Conservation (phyloP, 1,140 invertebrate genomes). For the Homarus americanus region DNA sequence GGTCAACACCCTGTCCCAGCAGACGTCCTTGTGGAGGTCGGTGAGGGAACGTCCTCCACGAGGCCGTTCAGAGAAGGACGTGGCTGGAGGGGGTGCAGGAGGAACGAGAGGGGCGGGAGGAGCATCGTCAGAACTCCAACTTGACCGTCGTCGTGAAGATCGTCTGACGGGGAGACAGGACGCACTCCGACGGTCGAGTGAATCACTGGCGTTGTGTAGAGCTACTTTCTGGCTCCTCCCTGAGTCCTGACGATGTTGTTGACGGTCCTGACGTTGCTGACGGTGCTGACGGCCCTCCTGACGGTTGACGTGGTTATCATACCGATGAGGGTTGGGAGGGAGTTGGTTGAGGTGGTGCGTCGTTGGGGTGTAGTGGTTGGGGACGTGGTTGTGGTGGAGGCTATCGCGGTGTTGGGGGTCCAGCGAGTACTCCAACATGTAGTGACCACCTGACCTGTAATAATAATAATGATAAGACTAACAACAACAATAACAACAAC, state of each 20-base stretch:
- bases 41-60: not conserved
- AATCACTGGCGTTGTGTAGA: not conserved
- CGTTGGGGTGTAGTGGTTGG: not conserved
- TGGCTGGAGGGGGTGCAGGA: not conserved
- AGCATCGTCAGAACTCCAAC: no score
- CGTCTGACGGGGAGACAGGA: not conserved
- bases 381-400: not conserved
- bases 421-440: not conserved
- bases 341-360: not conserved
- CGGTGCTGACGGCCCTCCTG: not conserved
- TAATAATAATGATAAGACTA: no score
- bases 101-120: no score
- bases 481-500: not conserved
- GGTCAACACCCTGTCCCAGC: not conserved
- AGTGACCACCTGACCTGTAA: not conserved
- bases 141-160: no score
- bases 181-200: not conserved
- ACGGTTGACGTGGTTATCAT: not conserved
- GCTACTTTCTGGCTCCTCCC: no score
- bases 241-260: not conserved
- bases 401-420: not conserved
- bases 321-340: not conserved
- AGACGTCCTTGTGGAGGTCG: not conserved
- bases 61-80: not conserved
- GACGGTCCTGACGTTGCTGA: not conserved